Evolutionary conservation across 2,888 invertebrate genomes (phyloP).

Genomic region (Parnassius smintheus): DNA sequence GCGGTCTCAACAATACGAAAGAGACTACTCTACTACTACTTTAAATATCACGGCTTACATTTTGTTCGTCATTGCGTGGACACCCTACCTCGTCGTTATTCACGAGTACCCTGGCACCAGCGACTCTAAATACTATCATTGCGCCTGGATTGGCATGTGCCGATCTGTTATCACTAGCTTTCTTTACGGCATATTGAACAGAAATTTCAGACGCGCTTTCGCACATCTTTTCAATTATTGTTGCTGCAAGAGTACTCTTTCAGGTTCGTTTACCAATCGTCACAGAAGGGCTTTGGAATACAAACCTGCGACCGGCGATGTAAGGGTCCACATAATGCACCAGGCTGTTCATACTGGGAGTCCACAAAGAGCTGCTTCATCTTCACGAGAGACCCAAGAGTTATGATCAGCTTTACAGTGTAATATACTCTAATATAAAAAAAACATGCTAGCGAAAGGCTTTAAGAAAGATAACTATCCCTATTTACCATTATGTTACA

Average conservation of each 20-base stretch:
- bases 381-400: slow-evolving; percentile 42
- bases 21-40: slow-evolving; percentile 82
- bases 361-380: slow-evolving; percentile 64
- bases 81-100: slow-evolving; percentile 84
- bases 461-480: neutral
- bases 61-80: slow-evolving; percentile 84
- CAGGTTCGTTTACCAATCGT: slow-evolving; percentile 84
- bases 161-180: slow-evolving; percentile 86
- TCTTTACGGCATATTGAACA: slow-evolving; percentile 82
- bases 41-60: slow-evolving; percentile 84
- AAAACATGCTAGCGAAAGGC: neutral
- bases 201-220: slow-evolving; percentile 86
- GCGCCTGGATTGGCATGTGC: slow-evolving; percentile 85
- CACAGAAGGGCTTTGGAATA: slow-evolving; percentile 67
- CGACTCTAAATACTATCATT: slow-evolving; percentile 82
- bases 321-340: slow-evolving; percentile 88
- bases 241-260: slow-evolving; percentile 85
- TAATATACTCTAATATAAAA: neutral
- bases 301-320: slow-evolving; percentile 78
- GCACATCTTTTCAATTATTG: slow-evolving; percentile 89
- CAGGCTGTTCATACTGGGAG: slow-evolving; percentile 42
- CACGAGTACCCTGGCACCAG: slow-evolving; percentile 70
- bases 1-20: slow-evolving; percentile 82
- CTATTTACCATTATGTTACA: neutral
- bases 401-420: neutral